These are phyloP conservation scores for Drosophila putrida DNA, from an alignment of 2,888 invertebrate genomes.

Conservation along the genomic window DNA sequence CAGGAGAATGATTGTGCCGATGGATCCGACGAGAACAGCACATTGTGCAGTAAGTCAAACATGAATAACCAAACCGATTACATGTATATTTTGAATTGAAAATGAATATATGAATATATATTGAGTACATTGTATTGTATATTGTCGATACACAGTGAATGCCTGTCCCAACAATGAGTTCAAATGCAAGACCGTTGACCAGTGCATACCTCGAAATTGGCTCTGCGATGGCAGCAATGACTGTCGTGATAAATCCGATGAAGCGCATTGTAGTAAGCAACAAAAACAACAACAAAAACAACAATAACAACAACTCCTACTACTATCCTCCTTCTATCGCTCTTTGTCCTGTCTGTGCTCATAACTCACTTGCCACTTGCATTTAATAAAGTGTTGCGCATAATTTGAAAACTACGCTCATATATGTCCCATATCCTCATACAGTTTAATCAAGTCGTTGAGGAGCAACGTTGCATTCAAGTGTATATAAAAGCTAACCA, in stretches of 20 bases:
- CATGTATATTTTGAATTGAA: background rate
- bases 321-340: constrained; percentile 17
- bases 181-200: constrained; percentile 88
- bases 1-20: constrained; percentile 91
- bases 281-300: constrained; percentile 8
- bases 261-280: constrained; percentile 89
- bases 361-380: constrained; percentile 52
- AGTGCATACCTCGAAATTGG: constrained; percentile 90
- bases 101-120: constrained; percentile 3
- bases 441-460: constrained; percentile 72
- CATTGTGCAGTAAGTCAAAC: constrained; percentile 91
- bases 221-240: constrained; percentile 89
- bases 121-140: constrained; percentile 17
- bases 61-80: background rate
- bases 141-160: constrained; percentile 67
- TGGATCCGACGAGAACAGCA: constrained; percentile 92
- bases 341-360: constrained; percentile 10
- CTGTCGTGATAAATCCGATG: constrained; percentile 90
- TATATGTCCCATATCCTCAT: constrained; percentile 33
- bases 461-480: constrained; percentile 50
- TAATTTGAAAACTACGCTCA: constrained; percentile 60
- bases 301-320: constrained; percentile 4
- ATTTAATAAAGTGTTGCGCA: constrained; percentile 70
- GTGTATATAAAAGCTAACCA: constrained; percentile 40
- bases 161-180: constrained; percentile 88